Evolutionary conservation across 2,888 invertebrate species (phyloP).

Genomic region (Drosophila mimetica): DNA sequence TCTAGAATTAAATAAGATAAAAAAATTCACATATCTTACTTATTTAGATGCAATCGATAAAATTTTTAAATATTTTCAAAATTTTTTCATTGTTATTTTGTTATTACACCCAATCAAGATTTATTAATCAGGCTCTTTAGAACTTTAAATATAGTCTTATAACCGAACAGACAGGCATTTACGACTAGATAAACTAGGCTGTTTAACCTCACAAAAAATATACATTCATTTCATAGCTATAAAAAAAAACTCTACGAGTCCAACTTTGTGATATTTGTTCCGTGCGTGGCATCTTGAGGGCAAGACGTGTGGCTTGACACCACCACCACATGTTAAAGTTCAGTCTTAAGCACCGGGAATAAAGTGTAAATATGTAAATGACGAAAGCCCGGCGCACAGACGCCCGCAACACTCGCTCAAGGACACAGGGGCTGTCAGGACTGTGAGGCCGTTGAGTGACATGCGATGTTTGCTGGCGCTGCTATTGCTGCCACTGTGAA

Average conservation of each 20-base stretch:
- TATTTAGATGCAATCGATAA: too few species aligned
- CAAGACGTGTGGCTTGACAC: not conserved
- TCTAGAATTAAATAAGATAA: too few species aligned
- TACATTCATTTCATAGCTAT: not conserved
- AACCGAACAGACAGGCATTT: not conserved
- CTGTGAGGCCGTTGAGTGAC: constrained; percentile 65
- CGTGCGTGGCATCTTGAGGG: not conserved
- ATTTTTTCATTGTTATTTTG: too few species aligned
- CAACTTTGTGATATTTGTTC: constrained; percentile 1
- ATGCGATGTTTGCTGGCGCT: constrained; percentile 50
- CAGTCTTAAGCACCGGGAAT: constrained; percentile 21
- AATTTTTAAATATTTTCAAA: too few species aligned
- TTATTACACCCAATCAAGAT: too few species aligned
- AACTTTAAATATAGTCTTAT: too few species aligned
- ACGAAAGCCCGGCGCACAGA: constrained; percentile 15
- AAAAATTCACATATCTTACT: too few species aligned
- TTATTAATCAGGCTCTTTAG: too few species aligned
- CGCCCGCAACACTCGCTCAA: constrained; percentile 12
- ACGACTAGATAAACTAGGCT: not conserved
- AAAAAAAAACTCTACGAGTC: not conserved
- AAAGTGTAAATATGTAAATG: constrained; percentile 61
- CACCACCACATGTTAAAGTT: constrained; percentile 22
- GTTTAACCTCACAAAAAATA: not conserved
- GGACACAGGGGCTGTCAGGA: constrained; percentile 36
- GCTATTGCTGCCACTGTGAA: constrained; percentile 52